Percentiles rank a stretch among this genome's conserved stretches.
Conservation (phyloP, 92 coral and sea anemone species). For the Palythoa caribaeorum region DNA sequence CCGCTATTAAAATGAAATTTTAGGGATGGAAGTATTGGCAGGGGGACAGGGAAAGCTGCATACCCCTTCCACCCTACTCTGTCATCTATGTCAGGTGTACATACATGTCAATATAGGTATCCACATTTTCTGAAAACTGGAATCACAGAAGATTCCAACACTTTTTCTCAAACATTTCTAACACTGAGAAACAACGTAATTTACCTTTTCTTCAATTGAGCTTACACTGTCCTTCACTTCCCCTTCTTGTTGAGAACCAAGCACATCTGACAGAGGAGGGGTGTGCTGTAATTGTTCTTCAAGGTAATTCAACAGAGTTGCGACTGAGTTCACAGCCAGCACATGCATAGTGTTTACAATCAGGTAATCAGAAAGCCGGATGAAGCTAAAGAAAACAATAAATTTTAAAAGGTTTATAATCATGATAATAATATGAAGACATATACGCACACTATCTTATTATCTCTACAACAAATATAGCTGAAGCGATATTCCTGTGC, state of each 20-base stretch:
- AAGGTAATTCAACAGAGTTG: constrained; percentile 92
- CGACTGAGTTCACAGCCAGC: constrained; percentile 99
- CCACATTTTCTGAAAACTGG: background rate
- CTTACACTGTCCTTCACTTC: constrained; percentile 59
- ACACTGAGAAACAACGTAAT: background rate
- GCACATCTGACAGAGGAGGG: constrained; percentile 79
- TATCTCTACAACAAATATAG: too few species aligned
- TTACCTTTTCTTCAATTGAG: constrained; percentile 61
- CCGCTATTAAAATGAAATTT: too few species aligned
- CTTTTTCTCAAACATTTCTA: background rate
- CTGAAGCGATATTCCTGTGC: too few species aligned
- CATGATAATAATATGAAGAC: background rate
- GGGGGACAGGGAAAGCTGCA: too few species aligned
- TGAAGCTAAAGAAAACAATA: constrained; percentile 70
- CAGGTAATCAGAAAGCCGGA: constrained; percentile 98
- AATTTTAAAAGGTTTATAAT: background rate
- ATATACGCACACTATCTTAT: too few species aligned
- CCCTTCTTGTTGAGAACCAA: constrained; percentile 69
- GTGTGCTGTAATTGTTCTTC: constrained; percentile 95
- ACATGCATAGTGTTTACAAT: constrained; percentile 99
- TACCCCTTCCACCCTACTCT: too few species aligned
- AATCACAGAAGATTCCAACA: background rate
- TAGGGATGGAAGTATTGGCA: too few species aligned
- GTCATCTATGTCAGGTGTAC: too few species aligned
- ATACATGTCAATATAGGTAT: too few species aligned